Evolutionary conservation across 2,888 invertebrate species (phyloP).

Genomic region (Cheilosia impressa): DNA sequence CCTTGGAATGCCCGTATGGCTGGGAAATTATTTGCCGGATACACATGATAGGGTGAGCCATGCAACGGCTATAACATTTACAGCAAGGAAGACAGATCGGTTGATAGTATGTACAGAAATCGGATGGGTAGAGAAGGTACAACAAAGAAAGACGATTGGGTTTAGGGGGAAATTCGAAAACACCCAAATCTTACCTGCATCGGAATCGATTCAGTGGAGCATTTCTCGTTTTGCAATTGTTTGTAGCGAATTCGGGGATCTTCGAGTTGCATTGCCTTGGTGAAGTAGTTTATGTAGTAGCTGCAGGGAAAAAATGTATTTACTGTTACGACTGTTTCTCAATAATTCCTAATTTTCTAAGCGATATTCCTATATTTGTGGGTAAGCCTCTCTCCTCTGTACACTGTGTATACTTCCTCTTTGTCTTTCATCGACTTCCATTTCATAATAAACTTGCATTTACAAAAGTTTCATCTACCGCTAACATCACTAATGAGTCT

Average conservation of each 20-base stretch:
- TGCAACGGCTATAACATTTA: conserved; percentile 84
- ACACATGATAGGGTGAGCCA: conserved; percentile 90
- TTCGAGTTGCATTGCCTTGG: conserved; percentile 90
- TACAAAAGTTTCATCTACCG: not conserved
- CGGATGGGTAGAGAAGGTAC: conserved; percentile 7
- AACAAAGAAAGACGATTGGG: conserved; percentile 14
- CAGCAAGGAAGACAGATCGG: conserved; percentile 73
- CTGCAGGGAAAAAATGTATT: conserved; percentile 82
- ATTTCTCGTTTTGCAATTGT: conserved; percentile 84
- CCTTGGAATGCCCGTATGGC: conserved; percentile 87
- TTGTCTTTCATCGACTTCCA: not conserved
- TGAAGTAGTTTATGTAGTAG: conserved; percentile 90
- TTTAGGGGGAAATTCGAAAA: not conserved
- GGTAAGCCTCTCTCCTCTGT: too few relatives aligned
- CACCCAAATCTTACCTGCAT: conserved; percentile 85
- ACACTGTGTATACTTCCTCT: too few relatives aligned
- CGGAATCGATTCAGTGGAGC: conserved; percentile 86
- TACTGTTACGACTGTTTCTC: not conserved
- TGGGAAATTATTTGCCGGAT: conserved; percentile 87
- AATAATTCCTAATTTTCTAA: not conserved
- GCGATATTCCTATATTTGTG: too few relatives aligned
- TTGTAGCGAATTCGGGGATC: conserved; percentile 88
- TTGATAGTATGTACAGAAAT: conserved; percentile 75
- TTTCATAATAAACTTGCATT: conserved; percentile 29
- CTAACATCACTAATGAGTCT: conserved; percentile 36